Percentiles rank a stretch among this genome's conserved stretches.
Conservation (phyloP, 2,888 invertebrate species). For the Esperia sulphurella region DNA sequence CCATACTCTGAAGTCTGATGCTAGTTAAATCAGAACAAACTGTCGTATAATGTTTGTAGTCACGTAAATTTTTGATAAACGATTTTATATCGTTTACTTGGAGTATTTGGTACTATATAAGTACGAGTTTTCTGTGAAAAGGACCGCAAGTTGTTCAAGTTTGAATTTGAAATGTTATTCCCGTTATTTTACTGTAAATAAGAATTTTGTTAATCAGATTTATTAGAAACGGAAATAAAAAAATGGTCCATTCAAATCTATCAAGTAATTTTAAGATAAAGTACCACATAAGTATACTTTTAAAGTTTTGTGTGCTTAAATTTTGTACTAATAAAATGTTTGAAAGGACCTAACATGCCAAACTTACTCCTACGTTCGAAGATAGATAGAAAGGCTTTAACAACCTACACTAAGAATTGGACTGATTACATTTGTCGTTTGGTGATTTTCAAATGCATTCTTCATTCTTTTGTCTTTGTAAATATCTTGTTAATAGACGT, state of each 20-base stretch:
- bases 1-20: neutral
- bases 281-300: conserved; percentile 52
- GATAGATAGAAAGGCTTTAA: conserved; percentile 63
- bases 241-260: conserved; percentile 74
- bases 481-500: conserved; percentile 50
- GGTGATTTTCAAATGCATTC: conserved; percentile 19
- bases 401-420: conserved; percentile 48
- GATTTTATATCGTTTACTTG: neutral
- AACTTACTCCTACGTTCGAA: conserved; percentile 53
- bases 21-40: neutral
- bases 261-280: conserved; percentile 59
- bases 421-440: conserved; percentile 48
- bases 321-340: conserved; percentile 29
- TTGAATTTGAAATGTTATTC: conserved; percentile 30
- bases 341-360: conserved; percentile 51
- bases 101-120: neutral
- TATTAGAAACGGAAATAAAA: conserved; percentile 57
- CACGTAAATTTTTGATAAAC: neutral
- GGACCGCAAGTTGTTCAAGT: conserved; percentile 20
- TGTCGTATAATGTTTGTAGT: neutral
- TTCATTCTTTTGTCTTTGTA: conserved; percentile 55
- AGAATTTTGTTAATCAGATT: conserved; percentile 53
- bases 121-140: conserved; percentile 1
- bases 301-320: conserved; percentile 45
- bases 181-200: conserved; percentile 56